Evolutionary conservation across 2,888 invertebrate genomes (phyloP), one percentile per base, ranked within the genome.

Genomic region (Cheilosia soror): DNA sequence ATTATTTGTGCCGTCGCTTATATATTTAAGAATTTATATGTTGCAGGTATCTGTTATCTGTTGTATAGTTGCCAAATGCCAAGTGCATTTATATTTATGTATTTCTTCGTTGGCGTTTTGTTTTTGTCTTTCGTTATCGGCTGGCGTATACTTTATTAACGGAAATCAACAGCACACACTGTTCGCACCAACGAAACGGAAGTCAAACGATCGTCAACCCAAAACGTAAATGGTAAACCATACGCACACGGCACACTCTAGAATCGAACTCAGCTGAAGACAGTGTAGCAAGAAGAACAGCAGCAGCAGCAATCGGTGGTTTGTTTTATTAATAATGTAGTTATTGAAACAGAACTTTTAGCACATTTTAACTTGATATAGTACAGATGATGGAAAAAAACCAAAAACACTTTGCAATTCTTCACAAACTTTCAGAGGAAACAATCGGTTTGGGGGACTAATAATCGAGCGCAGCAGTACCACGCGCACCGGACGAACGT

Each of bases 181-280:
- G 69, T 63, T 84, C 69, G 69, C 71, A 76, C 65, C 80, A 62
- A 72, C 76, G 42, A 81, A 85, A 85, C 85, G 85, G 85, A 85
- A 85, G 85, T 85, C 85, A 85, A 85, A 85, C 68, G 85, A 85
- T 81, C 85, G 85, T 81, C 85, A 81, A 81, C 85, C 85, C 80
- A 85, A 76, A 85, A 85, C 81, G 60, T 69, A 85, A 85, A 81
- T 81, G 81, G 85, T 81, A 76, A 85, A 72, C 81, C 81, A 69
- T 76, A 81, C 80, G 75, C 81, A 76, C 85, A 77, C 79, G 76
- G 75, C 81, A 76, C 85, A 77, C 79, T 68, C 66, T 66, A 83
- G 78, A 78, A 73, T 66, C 57, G 66, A 57, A 58, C 65, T 66
- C 68, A 63, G 69, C 69, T 69, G 51, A 49, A 76, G 42, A 51